Evolutionary conservation across 1,140 invertebrate genomes (phyloP).

Genomic region (Paraescarpia echinospica): DNA sequence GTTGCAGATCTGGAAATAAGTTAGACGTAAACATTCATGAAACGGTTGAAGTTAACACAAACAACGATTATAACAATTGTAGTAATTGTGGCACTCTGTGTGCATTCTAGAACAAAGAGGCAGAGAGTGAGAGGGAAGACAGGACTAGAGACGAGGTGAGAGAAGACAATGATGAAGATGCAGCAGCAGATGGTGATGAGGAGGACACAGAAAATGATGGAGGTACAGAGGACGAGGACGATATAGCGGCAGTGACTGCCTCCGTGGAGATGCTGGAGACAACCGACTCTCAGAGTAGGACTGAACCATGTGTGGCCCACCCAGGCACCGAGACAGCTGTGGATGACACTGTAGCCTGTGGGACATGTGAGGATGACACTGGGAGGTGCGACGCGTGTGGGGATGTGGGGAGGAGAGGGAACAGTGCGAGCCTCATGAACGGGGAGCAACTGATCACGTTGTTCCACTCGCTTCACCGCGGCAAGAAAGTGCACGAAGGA

Average conservation of each 20-base stretch:
- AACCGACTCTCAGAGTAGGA: not conserved
- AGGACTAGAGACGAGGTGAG: no score
- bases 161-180: no score
- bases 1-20: not conserved
- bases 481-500: conserved; percentile 61
- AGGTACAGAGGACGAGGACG: conserved; percentile 23
- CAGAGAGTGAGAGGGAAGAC: not conserved
- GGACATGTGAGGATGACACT: not conserved
- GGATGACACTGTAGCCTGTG: not conserved
- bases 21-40: no score
- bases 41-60: no score
- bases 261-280: not conserved
- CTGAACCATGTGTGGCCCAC: not conserved
- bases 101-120: not conserved
- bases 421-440: conserved; percentile 36
- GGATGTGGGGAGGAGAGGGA: not conserved
- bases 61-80: no score
- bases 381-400: not conserved
- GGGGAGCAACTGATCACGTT: conserved; percentile 64
- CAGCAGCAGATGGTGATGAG: no score
- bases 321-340: not conserved
- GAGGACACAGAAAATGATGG: conserved; percentile 27
- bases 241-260: not conserved
- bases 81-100: not conserved
- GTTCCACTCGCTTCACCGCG: conserved; percentile 68